Evolutionary conservation across 2,113 vertebrate species (phyloP).

Genomic region (Cyprinus carpio): DNA sequence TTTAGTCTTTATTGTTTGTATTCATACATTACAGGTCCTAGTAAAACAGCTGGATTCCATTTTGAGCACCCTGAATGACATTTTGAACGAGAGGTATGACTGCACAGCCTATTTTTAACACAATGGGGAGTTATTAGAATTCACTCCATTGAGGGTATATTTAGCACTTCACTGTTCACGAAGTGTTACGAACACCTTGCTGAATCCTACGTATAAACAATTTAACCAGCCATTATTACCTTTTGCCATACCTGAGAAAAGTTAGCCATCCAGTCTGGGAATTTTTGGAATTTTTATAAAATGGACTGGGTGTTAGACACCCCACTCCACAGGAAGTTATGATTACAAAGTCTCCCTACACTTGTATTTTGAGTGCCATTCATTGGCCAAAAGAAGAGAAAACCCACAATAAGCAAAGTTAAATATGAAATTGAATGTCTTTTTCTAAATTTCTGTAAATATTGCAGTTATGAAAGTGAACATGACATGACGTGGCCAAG

Average conservation of each 20-base stretch:
- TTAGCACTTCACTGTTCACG: neutral
- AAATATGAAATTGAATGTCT: too few relatives aligned
- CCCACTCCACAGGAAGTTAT: too few relatives aligned
- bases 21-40: slow-evolving; percentile 78
- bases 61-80: slow-evolving; percentile 93
- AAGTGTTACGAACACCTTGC: neutral
- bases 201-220: neutral
- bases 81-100: slow-evolving; percentile 94
- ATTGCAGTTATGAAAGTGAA: too few relatives aligned
- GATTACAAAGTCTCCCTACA: too few relatives aligned
- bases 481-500: too few relatives aligned
- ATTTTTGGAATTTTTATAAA: too few relatives aligned
- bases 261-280: too few relatives aligned
- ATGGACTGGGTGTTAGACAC: too few relatives aligned
- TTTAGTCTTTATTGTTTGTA: neutral
- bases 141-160: neutral
- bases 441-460: too few relatives aligned
- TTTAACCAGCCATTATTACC: neutral
- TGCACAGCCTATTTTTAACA: neutral
- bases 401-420: too few relatives aligned
- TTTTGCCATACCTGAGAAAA: neutral
- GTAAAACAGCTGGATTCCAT: slow-evolving; percentile 98
- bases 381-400: too few relatives aligned
- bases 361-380: too few relatives aligned
- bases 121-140: neutral